These are phyloP conservation scores for Mythimna lalbum DNA, from an alignment of 2,888 invertebrate species.

Conservation along the genomic window DNA sequence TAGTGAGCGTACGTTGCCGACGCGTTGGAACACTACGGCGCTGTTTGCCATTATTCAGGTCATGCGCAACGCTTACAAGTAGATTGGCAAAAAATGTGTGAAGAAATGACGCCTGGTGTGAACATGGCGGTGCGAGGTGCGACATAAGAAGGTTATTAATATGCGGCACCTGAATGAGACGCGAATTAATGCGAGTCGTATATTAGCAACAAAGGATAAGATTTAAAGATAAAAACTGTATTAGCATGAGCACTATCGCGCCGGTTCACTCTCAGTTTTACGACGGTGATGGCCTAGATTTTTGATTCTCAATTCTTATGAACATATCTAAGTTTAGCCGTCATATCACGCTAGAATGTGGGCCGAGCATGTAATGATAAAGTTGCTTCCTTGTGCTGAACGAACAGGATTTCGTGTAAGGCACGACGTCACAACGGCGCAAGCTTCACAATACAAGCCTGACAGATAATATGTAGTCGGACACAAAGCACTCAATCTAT, in stretches of 20 bases:
- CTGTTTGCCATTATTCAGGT: conserved; percentile 52
- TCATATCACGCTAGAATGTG: conserved; percentile 57
- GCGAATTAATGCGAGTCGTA: conserved; percentile 44
- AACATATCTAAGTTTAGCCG: conserved; percentile 64
- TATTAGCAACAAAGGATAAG: conserved; percentile 60
- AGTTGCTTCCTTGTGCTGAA: conserved; percentile 47
- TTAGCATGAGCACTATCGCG: conserved; percentile 52
- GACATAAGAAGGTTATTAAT: conserved; percentile 52
- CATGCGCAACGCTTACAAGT: conserved; percentile 52
- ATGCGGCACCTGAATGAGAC: conserved; percentile 50
- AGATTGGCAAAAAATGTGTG: conserved; percentile 55
- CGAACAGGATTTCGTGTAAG: conserved; percentile 27
- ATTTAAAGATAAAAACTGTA: conserved; percentile 46
- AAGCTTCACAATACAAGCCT: conserved; percentile 29
- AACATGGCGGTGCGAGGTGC: conserved; percentile 27
- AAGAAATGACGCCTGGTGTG: conserved; percentile 50
- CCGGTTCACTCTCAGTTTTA: conserved; percentile 64
- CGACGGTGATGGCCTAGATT: conserved; percentile 66
- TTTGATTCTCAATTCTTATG: conserved; percentile 63
- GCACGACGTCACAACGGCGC: conserved; percentile 16
- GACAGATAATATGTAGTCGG: conserved; percentile 15
- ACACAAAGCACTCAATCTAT: conserved; percentile 25
- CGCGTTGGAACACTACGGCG: conserved; percentile 20
- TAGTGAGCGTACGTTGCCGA: conserved; percentile 37
- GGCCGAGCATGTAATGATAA: conserved; percentile 54